A percentile compares a stretch with the other conserved stretches of the same genome.
Conservation (phyloP, 2,888 invertebrate genomes). For the Drosophila cyrtoloma region DNA sequence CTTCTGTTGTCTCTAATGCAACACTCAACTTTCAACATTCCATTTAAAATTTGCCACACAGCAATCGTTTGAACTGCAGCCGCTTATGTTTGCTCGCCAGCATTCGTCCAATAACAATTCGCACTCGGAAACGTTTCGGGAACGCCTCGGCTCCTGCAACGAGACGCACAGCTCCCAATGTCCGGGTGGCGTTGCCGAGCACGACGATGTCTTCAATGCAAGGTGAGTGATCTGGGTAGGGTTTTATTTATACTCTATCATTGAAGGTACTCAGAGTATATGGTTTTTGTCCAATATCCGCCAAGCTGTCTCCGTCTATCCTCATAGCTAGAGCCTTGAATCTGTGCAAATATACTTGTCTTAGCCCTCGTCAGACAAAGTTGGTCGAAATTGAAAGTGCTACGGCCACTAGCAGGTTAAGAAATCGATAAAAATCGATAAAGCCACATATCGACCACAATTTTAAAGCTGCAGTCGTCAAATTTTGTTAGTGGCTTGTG, state of each 20-base stretch:
- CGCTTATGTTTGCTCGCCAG: constrained; percentile 78
- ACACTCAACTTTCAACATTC: constrained; percentile 17
- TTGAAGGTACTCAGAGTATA: not conserved
- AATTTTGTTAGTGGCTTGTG: too few species aligned
- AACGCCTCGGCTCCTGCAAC: constrained; percentile 84
- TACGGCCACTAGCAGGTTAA: not conserved
- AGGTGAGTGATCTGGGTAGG: constrained; percentile 76
- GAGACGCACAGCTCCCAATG: constrained; percentile 79
- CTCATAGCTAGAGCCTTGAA: too few species aligned
- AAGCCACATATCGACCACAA: not conserved
- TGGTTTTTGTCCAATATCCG: not conserved
- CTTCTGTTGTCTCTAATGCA: constrained; percentile 30
- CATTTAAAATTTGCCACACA: constrained; percentile 37
- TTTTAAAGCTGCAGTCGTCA: not conserved
- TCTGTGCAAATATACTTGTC: too few species aligned
- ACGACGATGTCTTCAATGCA: constrained; percentile 84
- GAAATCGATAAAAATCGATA: not conserved
- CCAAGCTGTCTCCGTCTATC: not conserved
- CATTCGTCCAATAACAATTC: constrained; percentile 76
- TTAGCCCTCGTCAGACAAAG: not conserved
- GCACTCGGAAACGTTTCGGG: constrained; percentile 83
- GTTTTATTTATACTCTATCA: not conserved
- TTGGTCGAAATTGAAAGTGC: not conserved
- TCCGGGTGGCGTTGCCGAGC: constrained; percentile 69
- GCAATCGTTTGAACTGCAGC: constrained; percentile 82